Percentiles rank a stretch among this genome's conserved stretches.
Conservation (phyloP, 2,113 vertebrate species). For the Lamprologus callipterus region DNA sequence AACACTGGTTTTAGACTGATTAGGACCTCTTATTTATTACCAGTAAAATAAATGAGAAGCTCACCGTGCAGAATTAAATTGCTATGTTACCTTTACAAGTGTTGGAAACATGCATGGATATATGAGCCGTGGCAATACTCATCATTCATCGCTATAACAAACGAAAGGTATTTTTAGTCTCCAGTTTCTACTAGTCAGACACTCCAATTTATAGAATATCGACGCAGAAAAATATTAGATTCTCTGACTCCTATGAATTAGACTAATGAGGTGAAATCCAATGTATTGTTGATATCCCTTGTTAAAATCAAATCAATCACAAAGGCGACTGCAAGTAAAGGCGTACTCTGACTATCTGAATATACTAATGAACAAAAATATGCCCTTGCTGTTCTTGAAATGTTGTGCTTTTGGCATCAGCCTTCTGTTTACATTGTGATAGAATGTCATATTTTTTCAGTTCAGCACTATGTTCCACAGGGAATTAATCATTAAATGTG, state of each 20-base stretch:
- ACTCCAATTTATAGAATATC: neutral
- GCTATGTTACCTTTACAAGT: neutral
- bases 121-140: neutral
- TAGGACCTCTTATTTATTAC: neutral
- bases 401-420: neutral
- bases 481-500: neutral
- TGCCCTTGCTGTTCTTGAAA: neutral
- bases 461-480: fast-evolving
- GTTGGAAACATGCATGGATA: neutral
- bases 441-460: neutral
- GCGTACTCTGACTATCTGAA: neutral
- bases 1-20: neutral
- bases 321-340: neutral
- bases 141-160: neutral
- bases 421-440: neutral
- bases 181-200: neutral
- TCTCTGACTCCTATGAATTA: neutral
- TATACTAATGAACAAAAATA: neutral
- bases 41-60: neutral
- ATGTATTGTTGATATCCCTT: neutral
- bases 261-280: neutral
- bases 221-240: neutral
- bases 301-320: neutral
- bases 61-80: neutral
- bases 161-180: neutral